These are phyloP conservation scores for Chesias legatella DNA, from an alignment of 2,888 invertebrate species.

Conservation along the genomic window DNA sequence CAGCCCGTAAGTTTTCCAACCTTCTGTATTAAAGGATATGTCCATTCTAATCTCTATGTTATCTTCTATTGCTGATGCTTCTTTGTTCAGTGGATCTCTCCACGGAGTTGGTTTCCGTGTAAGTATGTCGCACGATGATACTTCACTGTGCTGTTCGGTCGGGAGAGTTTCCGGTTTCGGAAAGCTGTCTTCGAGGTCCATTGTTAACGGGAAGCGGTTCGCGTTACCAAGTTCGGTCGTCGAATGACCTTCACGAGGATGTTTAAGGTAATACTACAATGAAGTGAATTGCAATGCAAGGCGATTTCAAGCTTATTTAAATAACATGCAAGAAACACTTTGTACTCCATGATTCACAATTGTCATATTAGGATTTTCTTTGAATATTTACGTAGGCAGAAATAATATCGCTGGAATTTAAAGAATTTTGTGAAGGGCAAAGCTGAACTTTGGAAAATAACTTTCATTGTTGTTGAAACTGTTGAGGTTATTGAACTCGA, in stretches of 20 bases:
- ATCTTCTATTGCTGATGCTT: slow-evolving; percentile 31
- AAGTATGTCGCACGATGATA: slow-evolving; percentile 46
- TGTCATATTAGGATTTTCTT: slow-evolving; percentile 11
- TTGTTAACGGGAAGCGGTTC: slow-evolving; percentile 42
- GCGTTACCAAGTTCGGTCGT: slow-evolving; percentile 43
- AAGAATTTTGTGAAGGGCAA: neutral
- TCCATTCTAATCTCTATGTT: slow-evolving; percentile 39
- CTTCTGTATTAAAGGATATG: slow-evolving; percentile 32
- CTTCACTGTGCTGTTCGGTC: slow-evolving; percentile 12
- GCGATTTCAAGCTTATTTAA: slow-evolving; percentile 31
- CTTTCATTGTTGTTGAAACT: slow-evolving; percentile 1
- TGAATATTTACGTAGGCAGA: slow-evolving; percentile 2
- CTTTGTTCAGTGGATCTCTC: slow-evolving; percentile 27
- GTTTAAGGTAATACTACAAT: slow-evolving; percentile 34
- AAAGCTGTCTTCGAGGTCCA: slow-evolving; percentile 36
- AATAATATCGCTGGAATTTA: neutral
- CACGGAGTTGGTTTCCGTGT: slow-evolving; percentile 39
- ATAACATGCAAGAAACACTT: slow-evolving; percentile 9
- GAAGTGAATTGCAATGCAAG: slow-evolving; percentile 27
- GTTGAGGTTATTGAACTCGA: slow-evolving; percentile 30
- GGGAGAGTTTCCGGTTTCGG: slow-evolving; percentile 47
- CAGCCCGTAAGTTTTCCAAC: slow-evolving; percentile 63
- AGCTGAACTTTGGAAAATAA: neutral
- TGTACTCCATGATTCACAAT: slow-evolving; percentile 8
- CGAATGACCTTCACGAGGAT: slow-evolving; percentile 40